Evolutionary conservation across 2,888 invertebrate genomes (phyloP), one percentile per base, ranked within the genome.

Genomic region (Vesta saturnalis): DNA sequence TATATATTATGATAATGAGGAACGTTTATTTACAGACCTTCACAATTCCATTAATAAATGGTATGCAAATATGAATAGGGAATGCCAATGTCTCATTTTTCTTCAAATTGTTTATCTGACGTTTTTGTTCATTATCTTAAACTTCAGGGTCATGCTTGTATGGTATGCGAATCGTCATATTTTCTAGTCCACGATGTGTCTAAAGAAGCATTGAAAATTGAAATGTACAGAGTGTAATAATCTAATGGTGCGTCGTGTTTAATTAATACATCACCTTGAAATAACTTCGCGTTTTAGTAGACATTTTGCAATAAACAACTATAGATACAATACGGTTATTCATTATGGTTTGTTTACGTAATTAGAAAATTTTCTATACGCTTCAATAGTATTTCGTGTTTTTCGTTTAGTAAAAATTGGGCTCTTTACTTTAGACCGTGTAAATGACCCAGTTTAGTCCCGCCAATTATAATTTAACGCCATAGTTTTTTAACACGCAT

Each of bases 251-350:
- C 56, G 49, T 60, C 60, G 60, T n/a, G n/a, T n/a, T n/a, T n/a
- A n/a, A n/a, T n/a, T n/a, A n/a, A n/a, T 59, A 64, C 67, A 64
- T 70, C 60, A 67, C 70, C 70, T 70, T 70, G 70, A 70, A 70
- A 70, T 70, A 70, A 67, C 70, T 70, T 64, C 63, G 67, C 70
- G 70, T 70, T 63, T 60, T 14, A 57, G 52, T 47, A 61, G 21
- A 64, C 52, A 68, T 69, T 69, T 69, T 69, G 66, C 69, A 69
- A 69, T 65, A 64, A 69, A 62, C 60, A 55, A 58, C n/a, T n/a
- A 39, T 39, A n/a, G 39, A n/a, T 39, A 39, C n/a, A n/a, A n/a
- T n/a, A n/a, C 16, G 30, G 59, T 18, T 21, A 47, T 57, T 23
- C 47, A 61, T 61, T 57, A 66, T 55, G 30, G 52, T 58, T 35